phyloP scores from a whole-genome alignment of 2,113 vertebrate species.

The Protomyctophum bolini region DNA sequence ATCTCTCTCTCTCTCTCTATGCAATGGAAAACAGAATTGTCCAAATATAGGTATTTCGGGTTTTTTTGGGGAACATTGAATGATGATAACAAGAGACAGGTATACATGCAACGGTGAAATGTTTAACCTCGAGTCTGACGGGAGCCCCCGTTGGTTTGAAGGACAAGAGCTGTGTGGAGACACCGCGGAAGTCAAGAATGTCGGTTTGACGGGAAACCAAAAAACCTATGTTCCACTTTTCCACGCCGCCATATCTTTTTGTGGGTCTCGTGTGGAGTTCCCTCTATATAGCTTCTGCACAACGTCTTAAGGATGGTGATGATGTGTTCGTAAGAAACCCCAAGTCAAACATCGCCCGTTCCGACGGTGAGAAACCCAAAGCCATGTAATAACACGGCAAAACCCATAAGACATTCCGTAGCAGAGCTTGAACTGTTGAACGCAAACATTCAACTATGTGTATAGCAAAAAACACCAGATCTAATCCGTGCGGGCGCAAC shows the following conservation, averaged over 20 bases:
- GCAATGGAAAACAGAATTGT: conserved; percentile 71
- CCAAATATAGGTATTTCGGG: conserved; percentile 40
- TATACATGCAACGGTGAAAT: conserved; percentile 50
- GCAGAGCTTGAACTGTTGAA: conserved; percentile 61
- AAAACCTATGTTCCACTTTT: conserved; percentile 50
- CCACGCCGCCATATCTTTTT: conserved; percentile 7
- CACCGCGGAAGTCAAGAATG: conserved; percentile 30
- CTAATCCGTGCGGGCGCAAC: conserved; percentile 16
- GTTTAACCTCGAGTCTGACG: conserved; percentile 46
- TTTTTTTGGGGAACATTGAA: conserved; percentile 43
- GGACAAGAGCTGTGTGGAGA: conserved; percentile 45
- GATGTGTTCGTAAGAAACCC: conserved; percentile 47
- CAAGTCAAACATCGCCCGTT: conserved; percentile 66
- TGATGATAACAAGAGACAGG: conserved; percentile 52
- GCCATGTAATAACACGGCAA: conserved; percentile 60
- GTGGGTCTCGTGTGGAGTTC: conserved; percentile 5
- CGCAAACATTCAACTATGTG: conserved; percentile 57
- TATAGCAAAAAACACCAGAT: conserved; percentile 41
- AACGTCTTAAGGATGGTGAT: conserved; percentile 54
- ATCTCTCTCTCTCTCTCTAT: conserved; percentile 40
- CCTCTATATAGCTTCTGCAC: conserved; percentile 36
- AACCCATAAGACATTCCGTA: conserved; percentile 59
- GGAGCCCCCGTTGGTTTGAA: conserved; percentile 34
- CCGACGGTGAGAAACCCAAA: conserved; percentile 66
- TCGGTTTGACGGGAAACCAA: conserved; percentile 31